Conservation (phyloP, 2,113 vertebrate genomes). For the Antigone vipio region DNA sequence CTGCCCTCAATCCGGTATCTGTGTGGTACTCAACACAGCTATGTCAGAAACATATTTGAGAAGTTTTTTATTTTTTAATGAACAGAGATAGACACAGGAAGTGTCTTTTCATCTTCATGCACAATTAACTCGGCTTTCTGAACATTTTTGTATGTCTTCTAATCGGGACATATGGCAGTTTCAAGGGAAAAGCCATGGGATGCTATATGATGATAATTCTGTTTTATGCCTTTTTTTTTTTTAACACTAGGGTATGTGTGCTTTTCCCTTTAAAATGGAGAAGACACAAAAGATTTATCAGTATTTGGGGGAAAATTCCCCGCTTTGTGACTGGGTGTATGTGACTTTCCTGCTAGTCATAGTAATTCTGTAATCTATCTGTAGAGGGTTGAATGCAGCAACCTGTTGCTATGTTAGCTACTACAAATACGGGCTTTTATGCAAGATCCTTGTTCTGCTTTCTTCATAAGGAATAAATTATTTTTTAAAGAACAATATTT, state of each 20-base stretch:
- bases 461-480: constrained; percentile 6
- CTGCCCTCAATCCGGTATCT: not conserved
- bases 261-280: not conserved
- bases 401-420: not conserved
- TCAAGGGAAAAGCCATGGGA: not conserved
- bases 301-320: not conserved
- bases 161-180: not conserved
- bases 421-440: rapidly evolving
- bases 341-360: not conserved
- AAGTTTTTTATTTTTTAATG: not conserved
- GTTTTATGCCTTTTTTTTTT: not conserved
- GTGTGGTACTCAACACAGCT: not conserved
- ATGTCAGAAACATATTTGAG: not conserved
- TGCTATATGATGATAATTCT: not conserved
- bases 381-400: not conserved
- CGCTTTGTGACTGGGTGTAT: not conserved
- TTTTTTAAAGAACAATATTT: not conserved
- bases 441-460: not conserved
- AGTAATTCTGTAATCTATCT: rapidly evolving
- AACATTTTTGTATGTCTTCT: not conserved
- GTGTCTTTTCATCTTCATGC: not conserved
- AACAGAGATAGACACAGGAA: not conserved
- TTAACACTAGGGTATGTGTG: not conserved
- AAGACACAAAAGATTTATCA: not conserved
- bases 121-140: not conserved